phyloP scores from a whole-genome alignment of 1,140 invertebrate species.

The Drosophila willistoni region DNA sequence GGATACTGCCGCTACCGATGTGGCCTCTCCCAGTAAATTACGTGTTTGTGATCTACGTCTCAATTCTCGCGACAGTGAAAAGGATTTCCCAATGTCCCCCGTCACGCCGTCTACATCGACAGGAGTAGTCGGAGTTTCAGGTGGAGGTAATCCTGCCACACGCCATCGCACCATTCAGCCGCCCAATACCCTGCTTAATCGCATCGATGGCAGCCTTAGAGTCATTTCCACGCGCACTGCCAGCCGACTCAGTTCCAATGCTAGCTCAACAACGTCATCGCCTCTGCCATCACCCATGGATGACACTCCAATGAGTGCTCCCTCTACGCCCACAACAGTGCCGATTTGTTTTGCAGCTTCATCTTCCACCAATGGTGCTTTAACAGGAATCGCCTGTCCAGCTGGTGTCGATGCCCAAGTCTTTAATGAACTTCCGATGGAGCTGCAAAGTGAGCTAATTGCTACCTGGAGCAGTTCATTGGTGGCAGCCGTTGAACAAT shows the following conservation, averaged over 20 bases:
- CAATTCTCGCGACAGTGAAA: slow-evolving; percentile 85
- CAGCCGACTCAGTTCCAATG: slow-evolving; percentile 67
- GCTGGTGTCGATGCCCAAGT: slow-evolving; percentile 86
- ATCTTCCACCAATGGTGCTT: slow-evolving; percentile 32
- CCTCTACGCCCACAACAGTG: slow-evolving; percentile 80
- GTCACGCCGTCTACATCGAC: slow-evolving; percentile 57
- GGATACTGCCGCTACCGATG: slow-evolving; percentile 81
- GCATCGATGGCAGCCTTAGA: slow-evolving; percentile 65
- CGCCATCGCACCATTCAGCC: slow-evolving; percentile 73
- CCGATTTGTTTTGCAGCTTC: slow-evolving; percentile 53
- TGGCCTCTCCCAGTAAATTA: slow-evolving; percentile 86
- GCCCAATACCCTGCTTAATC: slow-evolving; percentile 67
- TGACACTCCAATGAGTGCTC: slow-evolving; percentile 82
- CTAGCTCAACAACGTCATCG: slow-evolving; percentile 84
- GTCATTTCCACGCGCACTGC: slow-evolving; percentile 63
- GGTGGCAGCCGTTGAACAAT: slow-evolving; percentile 66
- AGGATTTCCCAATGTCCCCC: slow-evolving; percentile 82
- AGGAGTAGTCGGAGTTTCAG: slow-evolving; percentile 2
- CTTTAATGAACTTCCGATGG: slow-evolving; percentile 86
- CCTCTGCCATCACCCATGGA: slow-evolving; percentile 78
- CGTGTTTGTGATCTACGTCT: slow-evolving; percentile 86
- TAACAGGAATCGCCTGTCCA: slow-evolving; percentile 82
- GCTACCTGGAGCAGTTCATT: slow-evolving; percentile 85
- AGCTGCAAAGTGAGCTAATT: slow-evolving; percentile 86
- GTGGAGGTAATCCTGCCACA: slow-evolving; percentile 21